phyloP scores from a whole-genome alignment of 2,888 invertebrate genomes.

The Eupithecia dodoneata region DNA sequence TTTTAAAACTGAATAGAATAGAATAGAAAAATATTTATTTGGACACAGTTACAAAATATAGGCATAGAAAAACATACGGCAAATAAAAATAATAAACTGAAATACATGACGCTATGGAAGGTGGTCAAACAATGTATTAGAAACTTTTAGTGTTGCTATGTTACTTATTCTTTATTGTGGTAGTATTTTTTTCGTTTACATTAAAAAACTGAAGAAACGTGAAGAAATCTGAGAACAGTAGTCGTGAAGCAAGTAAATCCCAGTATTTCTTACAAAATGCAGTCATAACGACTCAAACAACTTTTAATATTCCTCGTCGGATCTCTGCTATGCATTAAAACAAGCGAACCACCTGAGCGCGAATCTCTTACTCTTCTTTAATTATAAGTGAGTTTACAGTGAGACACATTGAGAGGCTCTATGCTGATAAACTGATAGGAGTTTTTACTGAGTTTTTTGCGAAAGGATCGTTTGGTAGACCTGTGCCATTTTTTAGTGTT shows the following conservation, averaged over 20 bases:
- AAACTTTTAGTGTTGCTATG: too few relatives aligned
- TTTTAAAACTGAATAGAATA: too few relatives aligned
- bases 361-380: slow-evolving; percentile 1
- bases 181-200: too few relatives aligned
- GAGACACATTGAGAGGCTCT: background rate
- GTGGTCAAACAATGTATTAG: too few relatives aligned
- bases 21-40: too few relatives aligned
- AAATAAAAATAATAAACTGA: too few relatives aligned
- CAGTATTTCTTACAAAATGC: background rate
- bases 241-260: background rate
- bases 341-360: slow-evolving; percentile 5
- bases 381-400: slow-evolving; percentile 6
- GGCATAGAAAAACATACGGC: too few relatives aligned
- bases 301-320: slow-evolving; percentile 11
- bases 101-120: too few relatives aligned
- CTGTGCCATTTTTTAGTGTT: too few relatives aligned
- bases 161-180: too few relatives aligned
- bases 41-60: too few relatives aligned
- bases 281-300: slow-evolving; percentile 3
- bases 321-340: slow-evolving; percentile 11
- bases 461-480: background rate
- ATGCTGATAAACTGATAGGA: background rate
- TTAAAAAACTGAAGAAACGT: background rate
- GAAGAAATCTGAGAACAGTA: background rate
- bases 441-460: background rate